Base-by-base conservation (phyloP, 1,140 invertebrate genomes). In the Zaprionus africanus region DNA sequence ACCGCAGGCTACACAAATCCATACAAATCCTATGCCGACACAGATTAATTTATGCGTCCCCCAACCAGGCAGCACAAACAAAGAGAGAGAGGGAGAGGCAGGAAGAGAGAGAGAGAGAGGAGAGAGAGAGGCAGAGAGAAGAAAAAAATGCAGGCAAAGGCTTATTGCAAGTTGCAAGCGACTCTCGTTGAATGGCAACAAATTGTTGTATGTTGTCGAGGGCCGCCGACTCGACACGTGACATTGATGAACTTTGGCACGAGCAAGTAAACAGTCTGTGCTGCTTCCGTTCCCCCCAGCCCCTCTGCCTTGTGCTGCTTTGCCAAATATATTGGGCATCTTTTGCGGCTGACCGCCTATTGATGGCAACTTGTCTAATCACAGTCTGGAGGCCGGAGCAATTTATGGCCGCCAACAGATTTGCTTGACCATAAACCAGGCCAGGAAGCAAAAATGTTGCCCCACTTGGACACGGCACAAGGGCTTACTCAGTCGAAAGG, bases 201-300 rank as follows among this genome's bases (percentile, higher is more conserved):
- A 90, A 90, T 90, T 90, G 81, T 84, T 81, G 67, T 68, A 60
- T 70, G 56, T 57, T 73, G 56, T 57, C 60, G 36, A 56, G 71
- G 63, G 53, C 53, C 71, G 60, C 72, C 43, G 34, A 46, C 41
- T 28, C 62, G 34, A 61, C 75, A 81, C 79, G 76, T 85, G 85
- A 90, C 85, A 82, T 85, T 90, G 85, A 90, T 90, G 85, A 90
- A 90, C 85, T 90, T 90, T 77, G 62, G 66, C 79, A 41, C n/a
- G 4, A 49, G 17, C 17, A 11, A 49, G 9, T 12, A 12, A 51
- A 19, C 17, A 9, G 11, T 12, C 24, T 4, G n/a, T 7, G 46
- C n/a, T 12, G 43, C 43, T 49, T 2, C 6, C 7, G n/a, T n/a
- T 49, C 34, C 17, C 43, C 36, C 36, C 0, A 15, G 4, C 54